Evolutionary conservation across 2,888 invertebrate genomes (phyloP).

Genomic region (Drosophila macrospina): DNA sequence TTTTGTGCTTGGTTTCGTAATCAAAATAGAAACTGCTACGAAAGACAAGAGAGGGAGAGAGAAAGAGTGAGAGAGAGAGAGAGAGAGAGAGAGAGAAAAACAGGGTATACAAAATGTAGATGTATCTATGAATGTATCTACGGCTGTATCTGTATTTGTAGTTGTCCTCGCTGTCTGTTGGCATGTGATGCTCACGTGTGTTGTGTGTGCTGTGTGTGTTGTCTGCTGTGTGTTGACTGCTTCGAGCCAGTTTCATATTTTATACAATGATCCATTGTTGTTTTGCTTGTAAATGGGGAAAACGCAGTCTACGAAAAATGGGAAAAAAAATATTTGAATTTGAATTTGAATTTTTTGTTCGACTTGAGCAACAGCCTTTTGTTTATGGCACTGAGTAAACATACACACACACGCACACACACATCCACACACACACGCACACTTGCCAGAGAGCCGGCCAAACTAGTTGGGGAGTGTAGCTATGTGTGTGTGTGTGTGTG

Average conservation of each 20-base stretch:
- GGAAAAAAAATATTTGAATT: conserved; percentile 42
- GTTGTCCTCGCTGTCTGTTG: conserved; percentile 64
- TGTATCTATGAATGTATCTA: conserved; percentile 11
- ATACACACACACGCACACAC: conserved; percentile 32
- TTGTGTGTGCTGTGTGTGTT: conserved; percentile 2
- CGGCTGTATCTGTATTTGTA: conserved; percentile 35
- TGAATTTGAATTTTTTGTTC: conserved; percentile 68
- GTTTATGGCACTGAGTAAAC: conserved; percentile 59
- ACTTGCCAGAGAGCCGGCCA: conserved; percentile 35
- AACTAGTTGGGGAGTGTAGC: conserved; percentile 63
- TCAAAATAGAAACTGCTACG: conserved; percentile 35
- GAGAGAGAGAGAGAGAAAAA: too few relatives aligned
- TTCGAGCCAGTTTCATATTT: conserved; percentile 52
- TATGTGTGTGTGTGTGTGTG: conserved; percentile 15
- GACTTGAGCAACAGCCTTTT: conserved; percentile 75
- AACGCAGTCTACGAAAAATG: conserved; percentile 44
- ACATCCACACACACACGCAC: conserved; percentile 35
- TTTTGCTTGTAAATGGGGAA: conserved; percentile 46
- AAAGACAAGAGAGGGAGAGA: conserved; percentile 5
- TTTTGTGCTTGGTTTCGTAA: conserved; percentile 52
- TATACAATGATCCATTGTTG: conserved; percentile 63
- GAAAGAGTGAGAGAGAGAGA: not conserved
- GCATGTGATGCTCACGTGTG: conserved; percentile 78
- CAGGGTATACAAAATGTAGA: not conserved
- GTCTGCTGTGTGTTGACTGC: conserved; percentile 10